Evolutionary conservation across 2,113 vertebrate species (phyloP), one percentile per base, ranked within the genome.

Genomic region (Oncorhynchus nerka): DNA sequence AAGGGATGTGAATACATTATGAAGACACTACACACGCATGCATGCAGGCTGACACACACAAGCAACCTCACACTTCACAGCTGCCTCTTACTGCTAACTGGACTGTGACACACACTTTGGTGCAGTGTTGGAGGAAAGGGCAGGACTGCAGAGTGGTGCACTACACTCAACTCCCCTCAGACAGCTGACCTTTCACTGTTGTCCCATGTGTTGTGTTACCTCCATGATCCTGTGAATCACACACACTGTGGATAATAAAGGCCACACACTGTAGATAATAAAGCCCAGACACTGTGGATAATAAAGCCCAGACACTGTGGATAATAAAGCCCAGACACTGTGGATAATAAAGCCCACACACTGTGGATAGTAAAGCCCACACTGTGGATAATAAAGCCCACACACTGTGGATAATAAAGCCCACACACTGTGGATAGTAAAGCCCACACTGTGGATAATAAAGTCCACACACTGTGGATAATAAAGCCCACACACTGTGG

Each of bases 151-250:
- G 34, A 78, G 68, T 75, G 70, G 79, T 79, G 79, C 39, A 39
- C 34, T 45, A 45, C 66, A 79, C 39, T 39, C 39, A 22, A 34
- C 67, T 66, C 74, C 68, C 77, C 61, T 59, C 76, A 81, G 76
- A 81, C 77, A 79, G 80, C 70, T 88, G 88, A 88, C 87, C 85
- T 89, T 26, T 84, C 49, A 75, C 48, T 79, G 71, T 73, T 79
- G 75, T 30, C 68, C 81, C 79, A 15, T 13, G 13, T 73, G 32
- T 22, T 55, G 76, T 80, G 78, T 75, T n/a, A 6, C 78, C 70
- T 85, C 26, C 39, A 80, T 55, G 69, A 15, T 55, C 79, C 70
- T 81, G 30, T 55, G 57, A 24, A 9, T 22, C 45, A n/a, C 20
- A 12, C 68, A 24, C 9, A 19, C 34, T 22, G 19, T 4, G 1